A percentile compares a stretch with the other conserved stretches of the same genome.
These are phyloP conservation scores for Drosophila equinoxialis DNA, from an alignment of 1,140 invertebrate genomes.

Conservation along the genomic window DNA sequence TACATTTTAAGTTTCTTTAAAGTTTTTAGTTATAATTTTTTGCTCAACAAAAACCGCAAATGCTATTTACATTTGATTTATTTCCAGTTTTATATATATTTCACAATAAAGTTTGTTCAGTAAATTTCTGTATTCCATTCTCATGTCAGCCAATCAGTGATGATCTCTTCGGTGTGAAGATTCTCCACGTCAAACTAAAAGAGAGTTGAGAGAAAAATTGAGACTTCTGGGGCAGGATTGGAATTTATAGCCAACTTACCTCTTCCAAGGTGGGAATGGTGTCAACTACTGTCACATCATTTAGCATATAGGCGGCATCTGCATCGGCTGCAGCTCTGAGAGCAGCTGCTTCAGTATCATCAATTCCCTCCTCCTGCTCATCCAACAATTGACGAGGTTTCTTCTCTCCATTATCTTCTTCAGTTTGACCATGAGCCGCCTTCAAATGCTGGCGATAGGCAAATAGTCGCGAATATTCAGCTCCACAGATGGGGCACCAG, in stretches of 20 bases:
- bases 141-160: slow-evolving; percentile 75
- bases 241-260: background rate
- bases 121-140: slow-evolving; percentile 19
- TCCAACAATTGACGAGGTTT: slow-evolving; percentile 7
- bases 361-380: background rate
- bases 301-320: slow-evolving; percentile 53
- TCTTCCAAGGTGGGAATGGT: slow-evolving; percentile 46
- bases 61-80: slow-evolving; percentile 47
- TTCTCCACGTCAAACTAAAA: slow-evolving; percentile 70
- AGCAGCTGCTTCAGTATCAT: slow-evolving; percentile 63
- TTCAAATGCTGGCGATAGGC: slow-evolving; percentile 89
- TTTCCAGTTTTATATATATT: slow-evolving; percentile 48
- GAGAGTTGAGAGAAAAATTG: slow-evolving; percentile 6
- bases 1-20: slow-evolving; percentile 49
- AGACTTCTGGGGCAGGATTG: background rate
- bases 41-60: slow-evolving; percentile 40
- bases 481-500: slow-evolving; percentile 88
- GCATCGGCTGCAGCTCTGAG: slow-evolving; percentile 65
- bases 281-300: slow-evolving; percentile 39
- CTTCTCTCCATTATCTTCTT: slow-evolving; percentile 15
- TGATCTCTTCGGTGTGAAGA: slow-evolving; percentile 73
- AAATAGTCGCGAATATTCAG: slow-evolving; percentile 88
- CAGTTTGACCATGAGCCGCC: slow-evolving; percentile 84
- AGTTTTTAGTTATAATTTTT: slow-evolving; percentile 52
- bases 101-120: slow-evolving; percentile 58